Evolutionary conservation across 2,113 vertebrate genomes (phyloP), one percentile per base, ranked within the genome.

Genomic region (Nansenia antarctica): DNA sequence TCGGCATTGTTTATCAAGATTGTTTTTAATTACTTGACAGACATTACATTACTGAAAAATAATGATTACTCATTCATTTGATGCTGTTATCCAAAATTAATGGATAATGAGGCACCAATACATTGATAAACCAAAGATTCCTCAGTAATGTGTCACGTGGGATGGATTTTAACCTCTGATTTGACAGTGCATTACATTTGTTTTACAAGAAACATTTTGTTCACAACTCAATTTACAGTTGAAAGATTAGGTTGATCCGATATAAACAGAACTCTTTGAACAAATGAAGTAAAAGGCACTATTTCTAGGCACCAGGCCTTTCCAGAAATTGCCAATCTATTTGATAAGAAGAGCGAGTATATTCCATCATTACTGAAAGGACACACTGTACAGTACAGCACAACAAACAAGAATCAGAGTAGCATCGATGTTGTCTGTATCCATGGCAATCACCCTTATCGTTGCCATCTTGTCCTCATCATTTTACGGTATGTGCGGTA

Each of bases 401-500:
- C 18, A 49, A n/a, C 6, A 49, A 0, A 22, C 7, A 11, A 49
- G 14, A 6, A 22, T 8, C n/a, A 49, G 8, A 20, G 1, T 49
- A 20, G 7, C n/a, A 49, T 49, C 20, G 9, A 14, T n/a, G 15
- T 49, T 49, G 45, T 6, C 45, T 0, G 57, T 62, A 79, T 24
- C 45, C 55, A 60, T 73, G 68, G 24, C 54, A 57, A 29, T 57
- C 27, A 57, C 47, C 39, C 68, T 88, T 86, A 90, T 88, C 85
- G 1, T 69, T 54, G 69, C 76, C 76, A 80, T 88, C 89, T 80
- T 83, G 78, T 89, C 57, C 70, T 76, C 76, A 54, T 77, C 57
- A 22, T 75, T 79, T 80, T 70, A 34, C 76, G 69, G 54, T 20
- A 22, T 64, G 81, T 82, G 80, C 15, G 7, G 79, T 82, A 86